Conservation (phyloP, 2,888 invertebrate species). For the Apomyelois bistriatella region DNA sequence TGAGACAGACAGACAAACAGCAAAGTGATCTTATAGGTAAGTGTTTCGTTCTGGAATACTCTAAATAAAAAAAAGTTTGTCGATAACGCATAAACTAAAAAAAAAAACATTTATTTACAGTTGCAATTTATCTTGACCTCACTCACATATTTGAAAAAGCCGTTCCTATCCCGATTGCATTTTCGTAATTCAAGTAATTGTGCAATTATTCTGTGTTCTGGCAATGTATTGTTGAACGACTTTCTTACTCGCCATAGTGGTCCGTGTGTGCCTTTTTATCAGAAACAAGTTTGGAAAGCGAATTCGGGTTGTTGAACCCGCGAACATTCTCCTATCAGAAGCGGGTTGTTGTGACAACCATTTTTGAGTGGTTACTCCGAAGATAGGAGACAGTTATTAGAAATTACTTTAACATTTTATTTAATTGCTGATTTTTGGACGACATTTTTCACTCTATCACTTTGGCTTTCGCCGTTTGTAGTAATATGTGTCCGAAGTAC, state of each 20-base stretch:
- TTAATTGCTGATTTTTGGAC: too few relatives aligned
- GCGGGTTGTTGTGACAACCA: conserved; percentile 43
- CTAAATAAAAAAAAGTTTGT: not conserved
- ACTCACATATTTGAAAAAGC: not conserved
- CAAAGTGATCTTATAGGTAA: too few relatives aligned
- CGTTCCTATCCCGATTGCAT: not conserved
- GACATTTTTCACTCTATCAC: too few relatives aligned
- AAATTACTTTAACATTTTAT: not conserved
- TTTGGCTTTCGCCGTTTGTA: too few relatives aligned
- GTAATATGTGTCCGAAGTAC: too few relatives aligned
- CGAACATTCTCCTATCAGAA: conserved; percentile 54
- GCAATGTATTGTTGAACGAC: conserved; percentile 19
- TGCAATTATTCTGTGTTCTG: conserved; percentile 5
- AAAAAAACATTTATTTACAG: too few relatives aligned
- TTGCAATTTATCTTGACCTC: too few relatives aligned
- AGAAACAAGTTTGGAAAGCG: conserved; percentile 72
- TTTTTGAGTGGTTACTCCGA: conserved; percentile 21
- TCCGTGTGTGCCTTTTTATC: conserved; percentile 48
- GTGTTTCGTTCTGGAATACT: too few relatives aligned
- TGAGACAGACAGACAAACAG: too few relatives aligned
- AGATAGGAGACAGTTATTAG: not conserved
- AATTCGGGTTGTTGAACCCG: conserved; percentile 59
- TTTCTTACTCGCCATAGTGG: conserved; percentile 31
- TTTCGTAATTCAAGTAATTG: not conserved
- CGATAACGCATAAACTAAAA: too few relatives aligned